Evolutionary conservation across 2,797 vertebrate genomes (phyloP), one percentile per base, ranked within the genome.

Genomic region (Sebastes hubbsi): DNA sequence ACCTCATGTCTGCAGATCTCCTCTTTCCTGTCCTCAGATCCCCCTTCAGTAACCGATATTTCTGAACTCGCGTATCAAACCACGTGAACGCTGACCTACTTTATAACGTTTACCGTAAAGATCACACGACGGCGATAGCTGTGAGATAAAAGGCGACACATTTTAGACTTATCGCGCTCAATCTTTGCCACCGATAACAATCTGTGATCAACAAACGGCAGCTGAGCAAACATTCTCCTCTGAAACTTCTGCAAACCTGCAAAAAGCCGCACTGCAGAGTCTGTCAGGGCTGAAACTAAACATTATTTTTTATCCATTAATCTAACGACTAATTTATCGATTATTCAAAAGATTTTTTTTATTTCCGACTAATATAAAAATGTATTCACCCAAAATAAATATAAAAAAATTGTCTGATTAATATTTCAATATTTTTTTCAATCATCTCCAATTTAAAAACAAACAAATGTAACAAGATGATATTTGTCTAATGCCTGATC

Each of bases 141-240:
- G 10, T 11, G 66, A 81, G 25, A 82, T 55, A 7, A 65, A 71
- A 81, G 27, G 13, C 3, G 69, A 58, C 59, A 46, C 27, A 0
- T 64, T 82, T 72, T 4, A 13, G 8, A 2, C 36, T 42, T 61
- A 12, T 66, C 25, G 0, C 70, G 2, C 49, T n/a, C 20, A 10
- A 72, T 80, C 80, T 70, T n/a, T 46, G 42, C 54, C 22, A 29
- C 8, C 0, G 83, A 81, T 83, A 80, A 78, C 11, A 10, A 80
- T 86, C 83, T 14, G 10, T 14, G 10, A 36, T 52, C 2, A 22
- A 42, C 75, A 22, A 77, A 4, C 8, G 9, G 13, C 30, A 14
- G 27, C 52, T 8, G 32, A 70, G 49, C 16, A 36, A 34, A 16
- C 9, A 49, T 36, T 68, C 24, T 36, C 20, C 18, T 56, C 49